Evolutionary conservation across 2,888 invertebrate species (phyloP), one percentile per base, ranked within the genome.

Genomic region (Clepsis dumicolana): DNA sequence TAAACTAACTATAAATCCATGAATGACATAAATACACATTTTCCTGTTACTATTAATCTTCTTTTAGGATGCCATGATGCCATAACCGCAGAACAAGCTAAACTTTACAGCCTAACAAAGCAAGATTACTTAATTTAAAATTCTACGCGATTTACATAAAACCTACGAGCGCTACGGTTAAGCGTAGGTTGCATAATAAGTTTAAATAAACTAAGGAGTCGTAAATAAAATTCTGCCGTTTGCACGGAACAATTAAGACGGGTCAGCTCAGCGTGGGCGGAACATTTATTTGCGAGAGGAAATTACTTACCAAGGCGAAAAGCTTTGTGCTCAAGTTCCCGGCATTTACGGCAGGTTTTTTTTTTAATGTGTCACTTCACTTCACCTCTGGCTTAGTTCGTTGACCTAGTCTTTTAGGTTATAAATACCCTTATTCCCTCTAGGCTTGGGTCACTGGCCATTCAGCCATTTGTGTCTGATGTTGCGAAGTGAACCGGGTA

Each of bases 401-500:
- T 24, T 53, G 59, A 68, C 64, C 63, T 64, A 64, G 50, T 21
- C 48, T 48, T 48, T 48, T 63, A 62, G 54, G 56, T 48, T 61
- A 52, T 21, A 29, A 35, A 25, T 38, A 35, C 32, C 27, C 27
- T 56, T 44, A 29, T 27, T 32, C 56, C 56, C 50, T 57, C 57
- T 24, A 14, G 29, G n/a, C 59, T 10, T 54, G 50, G 63, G 63
- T 59, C 59, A 52, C 63, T 62, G 53, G 32, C 35, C 18, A 62
- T 18, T 18, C 56, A 41, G 78, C 41, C 81, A 84, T 80, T 79
- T 79, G 80, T 73, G 56, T 74, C 76, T 74, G 77, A 79, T 77
- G 75, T 78, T 75, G 76, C 74, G 75, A 80, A 87, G 80, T 86
- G 79, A 87, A 81, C 77, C 80, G 77, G 74, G 65, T 79, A 80